phyloP scores from a whole-genome alignment of 2,113 vertebrate genomes.

The Alces alces region DNA sequence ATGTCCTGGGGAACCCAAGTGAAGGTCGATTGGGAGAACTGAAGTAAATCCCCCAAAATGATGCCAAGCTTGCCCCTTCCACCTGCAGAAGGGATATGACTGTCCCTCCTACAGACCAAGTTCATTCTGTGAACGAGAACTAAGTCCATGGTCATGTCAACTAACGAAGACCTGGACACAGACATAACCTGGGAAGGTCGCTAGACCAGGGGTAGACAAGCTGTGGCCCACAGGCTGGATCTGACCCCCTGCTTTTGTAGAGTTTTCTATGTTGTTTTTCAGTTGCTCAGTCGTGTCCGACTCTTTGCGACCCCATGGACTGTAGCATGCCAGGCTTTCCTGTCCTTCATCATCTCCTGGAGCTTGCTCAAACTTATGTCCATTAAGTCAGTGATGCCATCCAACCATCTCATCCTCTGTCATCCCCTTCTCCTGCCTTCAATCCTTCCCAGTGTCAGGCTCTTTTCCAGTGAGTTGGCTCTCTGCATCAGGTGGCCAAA shows the following conservation, averaged over 20 bases:
- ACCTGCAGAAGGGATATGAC: neutral
- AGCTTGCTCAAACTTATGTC: neutral
- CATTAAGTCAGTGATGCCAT: neutral
- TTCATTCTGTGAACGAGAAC: neutral
- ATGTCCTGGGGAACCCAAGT: neutral
- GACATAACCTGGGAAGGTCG: neutral
- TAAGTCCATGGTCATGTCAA: neutral
- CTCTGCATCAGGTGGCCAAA: neutral
- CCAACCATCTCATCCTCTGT: neutral
- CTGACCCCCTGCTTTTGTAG: neutral
- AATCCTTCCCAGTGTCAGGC: neutral
- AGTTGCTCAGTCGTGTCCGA: neutral
- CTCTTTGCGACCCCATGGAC: neutral
- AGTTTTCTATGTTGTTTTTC: neutral
- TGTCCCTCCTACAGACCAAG: neutral
- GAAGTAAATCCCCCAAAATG: neutral
- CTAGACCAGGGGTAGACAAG: neutral
- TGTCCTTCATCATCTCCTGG: neutral
- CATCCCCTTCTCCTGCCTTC: neutral
- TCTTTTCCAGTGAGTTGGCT: neutral
- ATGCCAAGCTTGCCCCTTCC: neutral
- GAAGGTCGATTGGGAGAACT: neutral
- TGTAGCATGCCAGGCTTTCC: rapidly evolving
- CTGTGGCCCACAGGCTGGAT: neutral
- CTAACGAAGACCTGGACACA: neutral